Percentiles rank a stretch among this genome's conserved stretches.
Evolutionary conservation across 2,113 vertebrate genomes (phyloP).

Genomic region (Anseranas semipalmata): DNA sequence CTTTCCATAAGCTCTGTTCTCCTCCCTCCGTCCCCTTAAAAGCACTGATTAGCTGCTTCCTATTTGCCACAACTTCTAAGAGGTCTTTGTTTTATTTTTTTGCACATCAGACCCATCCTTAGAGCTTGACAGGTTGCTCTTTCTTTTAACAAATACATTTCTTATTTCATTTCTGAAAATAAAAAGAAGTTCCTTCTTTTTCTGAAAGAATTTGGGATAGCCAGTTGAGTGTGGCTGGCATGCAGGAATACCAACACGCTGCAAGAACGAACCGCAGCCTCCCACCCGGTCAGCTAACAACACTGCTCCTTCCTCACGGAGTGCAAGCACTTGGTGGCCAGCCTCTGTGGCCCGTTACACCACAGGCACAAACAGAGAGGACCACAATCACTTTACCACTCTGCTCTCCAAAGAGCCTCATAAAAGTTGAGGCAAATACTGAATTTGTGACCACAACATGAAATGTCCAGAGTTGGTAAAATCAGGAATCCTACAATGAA

Average conservation of each 20-base stretch:
- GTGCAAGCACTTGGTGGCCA: not conserved
- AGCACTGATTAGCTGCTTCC: not conserved
- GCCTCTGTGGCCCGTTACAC: not conserved
- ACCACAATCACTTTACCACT: not conserved
- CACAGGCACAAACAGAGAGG: not conserved
- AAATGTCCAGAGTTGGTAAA: not conserved
- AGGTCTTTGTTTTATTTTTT: not conserved
- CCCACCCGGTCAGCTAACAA: not conserved
- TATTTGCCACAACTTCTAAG: not conserved
- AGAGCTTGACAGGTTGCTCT: accelerated
- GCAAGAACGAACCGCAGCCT: not conserved
- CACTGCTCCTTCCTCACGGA: not conserved
- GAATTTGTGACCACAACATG: not conserved
- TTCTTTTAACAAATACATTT: not conserved
- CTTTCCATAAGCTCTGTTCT: not conserved
- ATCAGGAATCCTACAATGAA: not conserved
- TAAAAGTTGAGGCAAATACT: not conserved
- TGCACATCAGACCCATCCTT: not conserved
- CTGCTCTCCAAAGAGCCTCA: not conserved
- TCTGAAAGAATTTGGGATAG: not conserved
- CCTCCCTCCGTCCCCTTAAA: not conserved
- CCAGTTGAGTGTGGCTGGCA: not conserved
- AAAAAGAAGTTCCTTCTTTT: not conserved
- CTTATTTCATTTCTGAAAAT: not conserved
- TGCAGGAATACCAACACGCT: not conserved